These are phyloP conservation scores for Pantherophis vulpinus DNA, from an alignment of 2,797 vertebrate genomes.

Conservation along the genomic window DNA sequence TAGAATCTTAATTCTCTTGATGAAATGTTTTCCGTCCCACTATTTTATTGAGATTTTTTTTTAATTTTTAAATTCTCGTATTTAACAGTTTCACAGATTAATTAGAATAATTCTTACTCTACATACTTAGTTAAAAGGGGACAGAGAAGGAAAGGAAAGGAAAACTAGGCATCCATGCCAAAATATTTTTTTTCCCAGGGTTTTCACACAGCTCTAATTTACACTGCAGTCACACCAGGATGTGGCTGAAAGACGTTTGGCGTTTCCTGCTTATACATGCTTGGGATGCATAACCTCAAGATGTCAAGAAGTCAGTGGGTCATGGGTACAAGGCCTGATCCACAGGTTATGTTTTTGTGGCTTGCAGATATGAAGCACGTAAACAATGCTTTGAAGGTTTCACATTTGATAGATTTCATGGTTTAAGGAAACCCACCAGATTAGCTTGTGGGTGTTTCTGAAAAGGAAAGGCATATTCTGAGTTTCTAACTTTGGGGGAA, in stretches of 20 bases:
- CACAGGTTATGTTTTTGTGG: conserved; percentile 51
- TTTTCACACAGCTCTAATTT: conserved; percentile 61
- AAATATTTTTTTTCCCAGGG: conserved; percentile 66
- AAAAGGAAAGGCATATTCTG: background rate
- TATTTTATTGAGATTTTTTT: conserved; percentile 12
- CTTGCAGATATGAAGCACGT: conserved; percentile 44
- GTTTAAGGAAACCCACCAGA: conserved; percentile 18
- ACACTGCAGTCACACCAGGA: conserved; percentile 63
- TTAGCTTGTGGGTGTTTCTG: conserved; percentile 37
- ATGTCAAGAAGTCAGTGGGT: conserved; percentile 64
- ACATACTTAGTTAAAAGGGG: conserved; percentile 30
- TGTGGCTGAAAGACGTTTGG: conserved; percentile 62
- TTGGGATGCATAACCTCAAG: conserved; percentile 64
- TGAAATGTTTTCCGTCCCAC: conserved; percentile 3
- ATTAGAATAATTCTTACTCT: conserved; percentile 33
- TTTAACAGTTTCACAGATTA: conserved; percentile 44
- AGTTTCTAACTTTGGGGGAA: background rate
- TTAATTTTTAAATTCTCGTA: background rate
- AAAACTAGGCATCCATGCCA: conserved; percentile 27
- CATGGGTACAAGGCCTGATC: conserved; percentile 50
- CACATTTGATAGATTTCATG: conserved; percentile 34
- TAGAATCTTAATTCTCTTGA: conserved; percentile 20
- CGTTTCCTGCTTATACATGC: conserved; percentile 65
- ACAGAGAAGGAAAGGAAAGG: conserved; percentile 14
- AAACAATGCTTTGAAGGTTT: conserved; percentile 56